phyloP scores from a whole-genome alignment of 2,888 invertebrate genomes.

The Masnerella sp. region DNA sequence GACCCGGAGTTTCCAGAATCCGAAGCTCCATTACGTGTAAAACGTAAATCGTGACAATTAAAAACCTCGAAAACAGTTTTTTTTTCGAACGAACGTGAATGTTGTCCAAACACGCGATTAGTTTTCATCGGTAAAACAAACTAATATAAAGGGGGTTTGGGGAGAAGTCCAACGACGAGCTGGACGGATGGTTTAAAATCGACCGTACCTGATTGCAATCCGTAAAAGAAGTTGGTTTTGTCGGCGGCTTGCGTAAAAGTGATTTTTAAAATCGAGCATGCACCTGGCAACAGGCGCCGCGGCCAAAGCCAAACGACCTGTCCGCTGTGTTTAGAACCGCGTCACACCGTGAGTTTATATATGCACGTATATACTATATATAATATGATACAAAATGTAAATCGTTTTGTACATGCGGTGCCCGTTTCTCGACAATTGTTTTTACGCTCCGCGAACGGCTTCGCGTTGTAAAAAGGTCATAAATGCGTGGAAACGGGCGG shows the following conservation, averaged over 20 bases:
- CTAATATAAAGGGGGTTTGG: background rate
- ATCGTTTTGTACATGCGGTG: slow-evolving; percentile 37
- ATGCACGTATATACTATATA: slow-evolving; percentile 20
- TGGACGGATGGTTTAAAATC: slow-evolving; percentile 10
- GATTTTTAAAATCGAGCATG: background rate
- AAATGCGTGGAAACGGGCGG: too few species aligned
- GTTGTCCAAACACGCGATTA: background rate
- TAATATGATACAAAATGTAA: slow-evolving; percentile 35
- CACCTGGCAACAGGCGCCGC: background rate
- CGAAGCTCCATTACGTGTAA: background rate
- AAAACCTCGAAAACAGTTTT: slow-evolving; percentile 18
- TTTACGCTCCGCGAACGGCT: too few species aligned
- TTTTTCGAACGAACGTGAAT: background rate
- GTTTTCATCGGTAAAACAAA: background rate
- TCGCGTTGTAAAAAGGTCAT: too few species aligned
- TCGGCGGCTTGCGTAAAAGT: slow-evolving; percentile 1
- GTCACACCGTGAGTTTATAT: slow-evolving; percentile 18
- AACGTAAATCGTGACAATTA: slow-evolving; percentile 4
- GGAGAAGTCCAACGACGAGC: background rate
- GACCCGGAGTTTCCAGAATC: background rate
- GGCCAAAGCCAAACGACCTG: background rate
- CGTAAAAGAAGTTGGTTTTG: background rate
- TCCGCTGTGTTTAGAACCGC: slow-evolving; percentile 17
- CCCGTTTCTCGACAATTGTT: too few species aligned
- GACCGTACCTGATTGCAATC: slow-evolving; percentile 17